A percentile compares a stretch with the other conserved stretches of the same genome.
phyloP scores from a whole-genome alignment of 1,140 invertebrate species.

The Cryptotermes secundus region DNA sequence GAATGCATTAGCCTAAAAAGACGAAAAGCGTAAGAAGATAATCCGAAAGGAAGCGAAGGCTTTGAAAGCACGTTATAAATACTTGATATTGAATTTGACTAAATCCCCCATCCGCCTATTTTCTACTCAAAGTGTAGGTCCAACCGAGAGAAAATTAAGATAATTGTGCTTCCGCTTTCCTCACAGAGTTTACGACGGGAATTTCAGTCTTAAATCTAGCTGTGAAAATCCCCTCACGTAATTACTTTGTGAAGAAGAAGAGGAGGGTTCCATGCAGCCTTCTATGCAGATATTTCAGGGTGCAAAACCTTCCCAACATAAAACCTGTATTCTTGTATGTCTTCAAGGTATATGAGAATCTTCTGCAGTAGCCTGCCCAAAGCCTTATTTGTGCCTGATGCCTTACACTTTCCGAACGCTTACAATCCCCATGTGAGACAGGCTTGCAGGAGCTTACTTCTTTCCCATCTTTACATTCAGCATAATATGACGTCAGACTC shows the following conservation, averaged over 20 bases:
- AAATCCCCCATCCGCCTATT: background rate
- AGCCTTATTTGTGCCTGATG: background rate
- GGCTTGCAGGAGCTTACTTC: no score
- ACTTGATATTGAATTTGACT: constrained; percentile 3
- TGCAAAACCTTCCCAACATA: background rate
- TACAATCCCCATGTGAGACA: no score
- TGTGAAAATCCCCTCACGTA: constrained; percentile 10
- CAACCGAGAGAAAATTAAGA: constrained; percentile 17
- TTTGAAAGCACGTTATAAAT: background rate
- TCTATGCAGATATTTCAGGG: background rate
- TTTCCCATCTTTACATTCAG: no score
- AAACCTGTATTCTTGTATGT: background rate
- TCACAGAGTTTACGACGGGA: background rate
- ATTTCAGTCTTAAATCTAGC: constrained; percentile 17
- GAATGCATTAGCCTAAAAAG: background rate
- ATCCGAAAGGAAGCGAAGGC: background rate
- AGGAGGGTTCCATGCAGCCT: background rate
- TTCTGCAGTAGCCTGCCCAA: constrained; percentile 11
- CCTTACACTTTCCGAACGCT: background rate
- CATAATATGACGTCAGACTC: no score
- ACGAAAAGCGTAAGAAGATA: background rate
- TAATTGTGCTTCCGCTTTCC: constrained; percentile 16
- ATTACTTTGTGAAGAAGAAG: constrained; percentile 19
- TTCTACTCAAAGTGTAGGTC: background rate
- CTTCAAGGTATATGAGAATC: background rate